Conservation (phyloP, 1,140 invertebrate species). For the Bilobella aurantiaca region DNA sequence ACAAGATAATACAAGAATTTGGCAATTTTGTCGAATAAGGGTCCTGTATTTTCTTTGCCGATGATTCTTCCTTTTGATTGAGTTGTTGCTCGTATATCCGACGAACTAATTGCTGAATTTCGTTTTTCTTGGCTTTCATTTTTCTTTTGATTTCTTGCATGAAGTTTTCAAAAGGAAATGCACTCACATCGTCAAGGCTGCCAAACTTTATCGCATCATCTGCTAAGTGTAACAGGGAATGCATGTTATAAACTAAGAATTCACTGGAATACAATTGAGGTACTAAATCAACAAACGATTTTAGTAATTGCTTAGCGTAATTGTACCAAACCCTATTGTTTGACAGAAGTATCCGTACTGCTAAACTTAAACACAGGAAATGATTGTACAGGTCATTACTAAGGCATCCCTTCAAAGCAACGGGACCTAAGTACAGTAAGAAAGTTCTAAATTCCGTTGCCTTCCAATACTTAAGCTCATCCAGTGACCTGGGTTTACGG, state of each 20-base stretch:
- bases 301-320: conserved; percentile 9
- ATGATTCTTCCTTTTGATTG: neutral
- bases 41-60: neutral
- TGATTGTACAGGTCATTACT: neutral
- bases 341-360: neutral
- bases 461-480: neutral
- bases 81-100: conserved; percentile 5
- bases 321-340: neutral
- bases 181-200: conserved; percentile 12
- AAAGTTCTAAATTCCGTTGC: conserved; percentile 4
- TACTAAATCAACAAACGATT: conserved; percentile 8
- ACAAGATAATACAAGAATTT: neutral
- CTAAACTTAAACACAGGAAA: neutral
- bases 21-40: neutral
- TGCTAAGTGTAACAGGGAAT: conserved; percentile 20
- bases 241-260: conserved; percentile 19
- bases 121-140: conserved; percentile 3
- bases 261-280: conserved; percentile 12
- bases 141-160: conserved; percentile 13
- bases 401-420: neutral
- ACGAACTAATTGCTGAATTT: conserved; percentile 12
- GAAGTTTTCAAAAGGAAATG: conserved; percentile 28
- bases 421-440: neutral
- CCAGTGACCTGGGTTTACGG: conserved; percentile 3
- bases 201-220: conserved; percentile 23